A percentile compares a stretch with the other conserved stretches of the same genome.
Conservation (phyloP, 2,888 invertebrate species). For the Vesta saturnalis region DNA sequence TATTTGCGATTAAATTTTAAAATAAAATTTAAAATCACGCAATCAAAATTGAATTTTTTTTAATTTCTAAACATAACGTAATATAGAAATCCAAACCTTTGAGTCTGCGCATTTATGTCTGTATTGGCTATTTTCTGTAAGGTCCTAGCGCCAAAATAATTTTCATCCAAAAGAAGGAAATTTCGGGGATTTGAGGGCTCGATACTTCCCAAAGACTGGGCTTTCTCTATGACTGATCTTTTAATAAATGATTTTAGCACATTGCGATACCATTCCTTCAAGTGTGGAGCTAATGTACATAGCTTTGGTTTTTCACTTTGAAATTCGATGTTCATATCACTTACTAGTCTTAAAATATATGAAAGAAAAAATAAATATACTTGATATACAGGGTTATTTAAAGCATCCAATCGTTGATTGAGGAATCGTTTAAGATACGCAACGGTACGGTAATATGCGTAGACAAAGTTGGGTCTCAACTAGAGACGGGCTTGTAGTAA, state of each 20-base stretch:
- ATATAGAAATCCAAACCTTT: not conserved
- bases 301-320: constrained; percentile 7
- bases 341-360: too few relatives aligned
- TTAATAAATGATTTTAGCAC: constrained; percentile 10
- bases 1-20: too few relatives aligned
- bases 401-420: too few relatives aligned
- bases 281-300: not conserved
- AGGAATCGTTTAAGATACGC: too few relatives aligned
- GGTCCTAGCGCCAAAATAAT: not conserved
- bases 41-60: not conserved
- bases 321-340: too few relatives aligned
- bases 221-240: not conserved
- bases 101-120: too few relatives aligned
- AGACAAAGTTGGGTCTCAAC: too few relatives aligned
- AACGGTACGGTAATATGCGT: too few relatives aligned
- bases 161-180: not conserved
- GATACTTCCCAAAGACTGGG: not conserved
- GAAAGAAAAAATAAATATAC: too few relatives aligned
- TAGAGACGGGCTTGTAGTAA: too few relatives aligned
- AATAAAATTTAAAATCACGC: constrained; percentile 4
- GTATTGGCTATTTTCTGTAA: not conserved
- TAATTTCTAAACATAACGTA: not conserved
- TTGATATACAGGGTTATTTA: too few relatives aligned
- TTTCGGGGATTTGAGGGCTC: constrained; percentile 6
- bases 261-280: not conserved